Conservation (phyloP, 2,888 invertebrate species). For the Drosophila seclusa region DNA sequence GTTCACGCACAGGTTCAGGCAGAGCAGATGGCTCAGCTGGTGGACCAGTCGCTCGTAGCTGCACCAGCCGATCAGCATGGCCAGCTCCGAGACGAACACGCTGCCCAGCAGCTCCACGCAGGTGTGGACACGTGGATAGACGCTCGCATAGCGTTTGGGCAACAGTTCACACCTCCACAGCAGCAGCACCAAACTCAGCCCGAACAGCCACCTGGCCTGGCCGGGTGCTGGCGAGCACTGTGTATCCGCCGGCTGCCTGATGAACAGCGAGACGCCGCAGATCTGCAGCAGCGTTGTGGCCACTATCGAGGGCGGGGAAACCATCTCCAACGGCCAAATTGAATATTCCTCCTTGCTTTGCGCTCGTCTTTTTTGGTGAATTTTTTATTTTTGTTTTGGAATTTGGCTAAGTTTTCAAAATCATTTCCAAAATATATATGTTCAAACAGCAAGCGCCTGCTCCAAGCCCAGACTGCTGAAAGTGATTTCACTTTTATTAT, state of each 20-base stretch:
- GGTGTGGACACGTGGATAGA: conserved; percentile 25
- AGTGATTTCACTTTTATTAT: not conserved
- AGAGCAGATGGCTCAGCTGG: conserved; percentile 28
- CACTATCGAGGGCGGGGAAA: conserved; percentile 43
- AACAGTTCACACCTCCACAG: conserved; percentile 45
- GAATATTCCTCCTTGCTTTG: not conserved
- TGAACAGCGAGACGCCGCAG: conserved; percentile 43
- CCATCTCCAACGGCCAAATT: conserved; percentile 38
- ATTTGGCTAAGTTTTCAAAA: conserved; percentile 12
- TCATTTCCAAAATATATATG: conserved; percentile 13
- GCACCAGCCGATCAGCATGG: conserved; percentile 46
- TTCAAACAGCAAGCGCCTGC: conserved; percentile 19
- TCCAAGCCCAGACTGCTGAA: fast-evolving
- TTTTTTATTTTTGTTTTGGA: conserved; percentile 6
- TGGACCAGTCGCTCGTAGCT: conserved; percentile 38
- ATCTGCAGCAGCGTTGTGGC: conserved; percentile 44
- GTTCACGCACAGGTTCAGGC: not conserved
- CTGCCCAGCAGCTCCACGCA: conserved; percentile 47
- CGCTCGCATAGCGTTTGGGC: conserved; percentile 24
- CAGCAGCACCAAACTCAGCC: conserved; percentile 30
- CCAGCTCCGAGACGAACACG: conserved; percentile 45
- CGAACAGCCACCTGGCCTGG: conserved; percentile 32
- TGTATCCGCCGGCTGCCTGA: conserved; percentile 18
- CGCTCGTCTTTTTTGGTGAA: not conserved
- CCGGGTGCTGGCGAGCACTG: conserved; percentile 25